Conservation (phyloP, 2,113 vertebrate genomes). For the Mesitornis unicolor region DNA sequence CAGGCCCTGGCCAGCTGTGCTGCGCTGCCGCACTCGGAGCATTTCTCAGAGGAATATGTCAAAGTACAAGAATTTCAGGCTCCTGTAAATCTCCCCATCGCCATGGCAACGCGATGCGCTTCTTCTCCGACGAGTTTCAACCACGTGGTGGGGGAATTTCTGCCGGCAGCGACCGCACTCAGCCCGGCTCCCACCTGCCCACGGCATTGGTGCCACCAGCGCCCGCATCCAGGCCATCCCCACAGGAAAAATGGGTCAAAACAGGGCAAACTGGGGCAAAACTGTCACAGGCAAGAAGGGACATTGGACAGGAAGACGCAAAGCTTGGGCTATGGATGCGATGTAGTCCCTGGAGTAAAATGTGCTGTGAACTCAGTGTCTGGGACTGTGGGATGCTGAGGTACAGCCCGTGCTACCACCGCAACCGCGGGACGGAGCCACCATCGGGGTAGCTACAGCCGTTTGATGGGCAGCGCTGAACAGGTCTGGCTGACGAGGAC, state of each 20-base stretch:
- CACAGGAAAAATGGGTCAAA: fast-evolving
- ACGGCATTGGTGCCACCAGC: fast-evolving
- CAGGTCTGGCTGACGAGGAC: not conserved
- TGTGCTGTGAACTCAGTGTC: fast-evolving
- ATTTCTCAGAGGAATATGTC: not conserved
- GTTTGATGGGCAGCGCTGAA: not conserved
- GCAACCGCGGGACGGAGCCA: too few relatives aligned
- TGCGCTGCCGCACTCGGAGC: fast-evolving
- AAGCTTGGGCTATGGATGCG: fast-evolving
- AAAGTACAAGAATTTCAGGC: not conserved
- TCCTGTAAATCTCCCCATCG: not conserved
- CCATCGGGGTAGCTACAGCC: not conserved
- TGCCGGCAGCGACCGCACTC: fast-evolving
- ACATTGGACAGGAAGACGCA: fast-evolving
- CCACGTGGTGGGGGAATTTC: not conserved
- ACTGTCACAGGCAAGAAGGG: too few relatives aligned
- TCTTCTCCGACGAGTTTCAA: not conserved
- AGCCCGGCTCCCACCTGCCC: too few relatives aligned
- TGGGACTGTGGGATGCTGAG: fast-evolving
- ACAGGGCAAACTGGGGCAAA: fast-evolving
- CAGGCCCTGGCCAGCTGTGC: not conserved
- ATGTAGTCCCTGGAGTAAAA: not conserved
- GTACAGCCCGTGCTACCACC: not conserved
- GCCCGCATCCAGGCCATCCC: fast-evolving
- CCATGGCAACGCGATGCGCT: not conserved